These are phyloP conservation scores for Hirundichthys speculiger DNA, from an alignment of 2,113 vertebrate genomes.

Conservation along the genomic window DNA sequence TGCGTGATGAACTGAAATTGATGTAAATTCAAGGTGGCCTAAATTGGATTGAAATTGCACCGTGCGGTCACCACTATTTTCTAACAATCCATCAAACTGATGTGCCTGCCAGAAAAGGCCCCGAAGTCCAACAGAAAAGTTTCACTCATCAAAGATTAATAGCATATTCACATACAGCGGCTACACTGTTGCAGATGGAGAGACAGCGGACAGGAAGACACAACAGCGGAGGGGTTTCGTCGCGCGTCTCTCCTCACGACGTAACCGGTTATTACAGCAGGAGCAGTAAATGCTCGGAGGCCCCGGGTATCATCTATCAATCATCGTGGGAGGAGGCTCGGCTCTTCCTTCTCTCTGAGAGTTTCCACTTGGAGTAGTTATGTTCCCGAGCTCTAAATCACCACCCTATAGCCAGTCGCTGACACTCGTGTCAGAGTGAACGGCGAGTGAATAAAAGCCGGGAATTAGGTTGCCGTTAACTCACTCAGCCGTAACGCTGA, in stretches of 20 bases:
- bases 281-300: slow-evolving; percentile 35
- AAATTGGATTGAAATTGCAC: slow-evolving; percentile 64
- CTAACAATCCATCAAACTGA: slow-evolving; percentile 71
- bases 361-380: slow-evolving; percentile 61
- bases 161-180: slow-evolving; percentile 49
- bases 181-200: slow-evolving; percentile 42
- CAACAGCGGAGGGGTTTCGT: slow-evolving; percentile 67
- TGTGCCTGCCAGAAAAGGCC: slow-evolving; percentile 37
- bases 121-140: slow-evolving; percentile 33
- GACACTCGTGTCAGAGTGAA: slow-evolving; percentile 40
- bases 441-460: slow-evolving; percentile 33
- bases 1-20: slow-evolving; percentile 33
- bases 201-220: slow-evolving; percentile 31
- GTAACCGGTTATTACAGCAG: slow-evolving; percentile 57
- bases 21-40: slow-evolving; percentile 66
- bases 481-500: slow-evolving; percentile 58
- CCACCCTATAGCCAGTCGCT: slow-evolving; percentile 39
- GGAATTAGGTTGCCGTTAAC: slow-evolving; percentile 65
- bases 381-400: slow-evolving; percentile 67
- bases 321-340: slow-evolving; percentile 54
- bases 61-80: slow-evolving; percentile 60
- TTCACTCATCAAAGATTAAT: slow-evolving; percentile 48
- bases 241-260: slow-evolving; percentile 50
- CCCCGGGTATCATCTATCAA: slow-evolving; percentile 70
- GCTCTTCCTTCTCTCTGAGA: slow-evolving; percentile 48